Base-by-base conservation (phyloP, 2,888 invertebrate species). In the Nectonema munidae region DNA sequence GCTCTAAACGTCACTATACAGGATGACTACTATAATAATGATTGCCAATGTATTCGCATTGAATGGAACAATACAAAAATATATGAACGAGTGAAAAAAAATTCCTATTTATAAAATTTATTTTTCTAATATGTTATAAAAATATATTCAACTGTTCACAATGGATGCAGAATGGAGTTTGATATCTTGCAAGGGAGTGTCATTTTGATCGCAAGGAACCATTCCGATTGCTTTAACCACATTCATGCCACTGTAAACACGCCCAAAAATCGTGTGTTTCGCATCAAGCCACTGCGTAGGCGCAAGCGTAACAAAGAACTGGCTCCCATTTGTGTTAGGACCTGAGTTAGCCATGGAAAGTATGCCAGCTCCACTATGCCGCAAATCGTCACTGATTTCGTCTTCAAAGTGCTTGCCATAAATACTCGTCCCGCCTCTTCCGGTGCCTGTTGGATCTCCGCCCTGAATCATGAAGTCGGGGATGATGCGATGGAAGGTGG, bases 331-430 rank as follows among this genome's bases (percentile, higher is more conserved):
- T 3, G 76, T 70, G 50, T 89, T 68, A 1, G 83, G 81, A 0
- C 89, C 86, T 15, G 83, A 71, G 61, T 99, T 99, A 1, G 95
- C 95, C 95, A 95, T 99, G 1, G 83, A 81, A 21, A 79, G 50
- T 41, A 79, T 68, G 1, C 77, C 79, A 42, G 68, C 68, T 41
- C 68, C 89, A n/a, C 79, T 75, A 52, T 99, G 95, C 53, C 79
- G 86, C 39, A 99, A 59, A 45, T 83, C 79, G 20, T 68, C 62
- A 48, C 75, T 69, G 44, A 95, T 74, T 63, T 99, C 95, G 59
- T 95, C 95, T 39, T 73, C 68, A 58, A 99, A 95, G 46, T 67
- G 66, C 44, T 70, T 68, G 1, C 95, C 95, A 57, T 89, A 99
- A 47, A 95, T 89, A 0, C 83, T 83, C 32, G 72, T 68, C 1